phyloP scores from a whole-genome alignment of 2,113 vertebrate species.

The Mormyrus iriodes region DNA sequence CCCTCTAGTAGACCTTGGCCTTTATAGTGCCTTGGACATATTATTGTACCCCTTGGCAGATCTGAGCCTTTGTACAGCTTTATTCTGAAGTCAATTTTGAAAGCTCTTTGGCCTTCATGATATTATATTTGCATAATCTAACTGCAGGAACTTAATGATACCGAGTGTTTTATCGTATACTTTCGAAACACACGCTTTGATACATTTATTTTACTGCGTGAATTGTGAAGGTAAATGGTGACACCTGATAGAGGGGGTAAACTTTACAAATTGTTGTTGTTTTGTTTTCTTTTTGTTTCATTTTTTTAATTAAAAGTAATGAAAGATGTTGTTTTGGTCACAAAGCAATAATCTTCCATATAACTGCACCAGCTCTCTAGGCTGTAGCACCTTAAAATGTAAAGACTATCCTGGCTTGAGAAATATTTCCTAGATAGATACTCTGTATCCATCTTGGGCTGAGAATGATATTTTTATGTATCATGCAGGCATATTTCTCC shows the following conservation, averaged over 20 bases:
- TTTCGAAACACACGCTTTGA: not conserved
- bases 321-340: not conserved
- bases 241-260: not conserved
- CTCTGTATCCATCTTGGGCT: not conserved
- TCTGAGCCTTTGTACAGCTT: not conserved
- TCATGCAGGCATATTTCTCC: not conserved
- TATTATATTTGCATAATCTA: not conserved
- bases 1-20: not conserved
- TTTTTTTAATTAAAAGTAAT: not conserved
- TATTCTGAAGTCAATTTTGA: not conserved
- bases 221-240: not conserved
- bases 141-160: not conserved
- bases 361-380: not conserved
- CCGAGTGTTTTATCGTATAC: not conserved
- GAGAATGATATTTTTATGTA: not conserved
- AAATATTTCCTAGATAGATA: not conserved
- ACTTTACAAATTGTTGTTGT: not conserved
- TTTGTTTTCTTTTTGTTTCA: not conserved
- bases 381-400: not conserved
- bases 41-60: not conserved
- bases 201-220: not conserved
- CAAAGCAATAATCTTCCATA: not conserved
- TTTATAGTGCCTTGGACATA: not conserved
- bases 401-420: not conserved
- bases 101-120: not conserved